Evolutionary conservation across 2,888 invertebrate genomes (phyloP), one percentile per base, ranked within the genome.

Genomic region (Apamea sordens): DNA sequence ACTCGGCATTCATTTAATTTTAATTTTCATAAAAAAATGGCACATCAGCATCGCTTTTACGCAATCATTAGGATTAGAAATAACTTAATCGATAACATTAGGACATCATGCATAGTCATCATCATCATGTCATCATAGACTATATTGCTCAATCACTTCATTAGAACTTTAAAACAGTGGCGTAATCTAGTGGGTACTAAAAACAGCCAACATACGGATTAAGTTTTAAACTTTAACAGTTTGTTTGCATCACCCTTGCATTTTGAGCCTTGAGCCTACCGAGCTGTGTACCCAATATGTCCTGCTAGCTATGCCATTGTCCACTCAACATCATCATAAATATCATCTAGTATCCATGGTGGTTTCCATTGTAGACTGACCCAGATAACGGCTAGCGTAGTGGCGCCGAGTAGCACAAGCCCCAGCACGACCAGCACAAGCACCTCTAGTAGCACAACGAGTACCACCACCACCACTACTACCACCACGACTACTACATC

Each of bases 401-500:
- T 88, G 88, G 90, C 91, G 88, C 89, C 92, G 86, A 94, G 90
- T 93, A 94, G 90, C 89, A 92, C 94, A 88, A 94, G 91, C 91
- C 92, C 92, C 18, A 94, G 93, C 64, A 94, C 94, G 28, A 83
- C 71, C 56, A 80, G 80, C 24, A 93, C 94, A 80, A 94, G 93
- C 74, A 94, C 95, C 73, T 94, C 93, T n/a, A 94, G 95, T n/a
- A 94, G 94, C 70, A 94, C 95, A 75, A 95, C 92, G 64, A 93
- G 71, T 63, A n/a, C 64, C 36, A 93, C 91, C 61, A 93, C 93
- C 73, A 94, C 93, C 36, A 94, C 93, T 28, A 94, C 93, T 44
- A 95, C 94, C 1, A 94, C 95, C 5, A 94, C 94, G 5, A 93
- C 95, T 11, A 94, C 95, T 82, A 94, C 95, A 85, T 94, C 95